phyloP scores from a whole-genome alignment of 2,113 vertebrate species.

The Dasyurus viverrinus region DNA sequence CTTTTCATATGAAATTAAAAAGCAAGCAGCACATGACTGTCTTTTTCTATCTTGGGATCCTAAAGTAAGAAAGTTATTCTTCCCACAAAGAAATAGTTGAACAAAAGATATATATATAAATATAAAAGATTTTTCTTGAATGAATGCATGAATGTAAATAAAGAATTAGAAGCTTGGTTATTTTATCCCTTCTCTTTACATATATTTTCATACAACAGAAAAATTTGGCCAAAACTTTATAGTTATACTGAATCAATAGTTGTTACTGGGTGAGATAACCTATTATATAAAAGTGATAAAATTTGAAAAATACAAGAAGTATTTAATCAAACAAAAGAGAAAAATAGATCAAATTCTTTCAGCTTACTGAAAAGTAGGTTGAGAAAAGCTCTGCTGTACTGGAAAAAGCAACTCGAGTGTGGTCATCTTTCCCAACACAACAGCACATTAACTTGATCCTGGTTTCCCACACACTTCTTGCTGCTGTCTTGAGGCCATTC shows the following conservation, averaged over 20 bases:
- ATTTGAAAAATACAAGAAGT: background rate
- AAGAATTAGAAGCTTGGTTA: background rate
- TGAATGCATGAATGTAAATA: background rate
- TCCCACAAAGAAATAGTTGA: background rate
- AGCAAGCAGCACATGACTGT: background rate
- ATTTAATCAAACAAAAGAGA: background rate
- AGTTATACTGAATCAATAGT: background rate
- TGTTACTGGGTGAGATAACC: background rate
- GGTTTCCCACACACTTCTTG: constrained; percentile 93
- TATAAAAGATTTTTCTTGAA: background rate
- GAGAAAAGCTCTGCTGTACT: constrained; percentile 93
- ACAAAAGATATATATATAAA: rapidly evolving
- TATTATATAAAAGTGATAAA: background rate
- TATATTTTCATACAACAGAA: background rate
- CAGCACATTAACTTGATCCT: constrained; percentile 93
- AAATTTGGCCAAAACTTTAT: background rate
- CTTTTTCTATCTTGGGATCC: background rate
- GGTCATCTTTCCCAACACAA: constrained; percentile 93
- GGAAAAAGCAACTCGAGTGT: constrained; percentile 91
- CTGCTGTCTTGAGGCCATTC: constrained; percentile 88
- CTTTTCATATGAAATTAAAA: background rate
- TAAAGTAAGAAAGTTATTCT: too few species aligned
- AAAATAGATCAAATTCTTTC: background rate
- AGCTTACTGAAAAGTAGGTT: constrained; percentile 92
- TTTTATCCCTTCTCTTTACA: background rate